Conservation (phyloP, 2,797 vertebrate species). For the Synaphobranchus kaupii region DNA sequence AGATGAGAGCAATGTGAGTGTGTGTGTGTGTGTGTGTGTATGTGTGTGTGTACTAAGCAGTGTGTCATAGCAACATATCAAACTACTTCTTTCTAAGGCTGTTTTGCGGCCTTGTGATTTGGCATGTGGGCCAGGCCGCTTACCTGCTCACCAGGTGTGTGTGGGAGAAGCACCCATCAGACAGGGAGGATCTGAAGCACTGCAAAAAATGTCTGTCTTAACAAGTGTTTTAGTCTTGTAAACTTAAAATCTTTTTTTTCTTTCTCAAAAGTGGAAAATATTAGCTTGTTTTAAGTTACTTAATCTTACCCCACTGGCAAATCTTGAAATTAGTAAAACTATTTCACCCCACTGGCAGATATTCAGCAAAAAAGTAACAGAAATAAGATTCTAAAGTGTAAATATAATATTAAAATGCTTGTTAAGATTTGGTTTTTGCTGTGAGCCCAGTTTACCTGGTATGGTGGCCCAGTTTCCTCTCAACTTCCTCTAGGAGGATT, state of each 20-base stretch:
- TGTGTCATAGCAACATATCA: slow-evolving; percentile 7
- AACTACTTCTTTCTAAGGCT: slow-evolving; percentile 3
- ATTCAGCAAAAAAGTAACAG: no score
- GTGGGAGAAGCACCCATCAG: not conserved
- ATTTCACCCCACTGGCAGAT: no score
- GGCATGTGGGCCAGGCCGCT: not conserved
- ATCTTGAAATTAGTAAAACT: no score
- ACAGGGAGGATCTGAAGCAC: not conserved
- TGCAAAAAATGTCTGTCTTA: no score
- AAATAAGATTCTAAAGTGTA: no score
- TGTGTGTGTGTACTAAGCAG: not conserved
- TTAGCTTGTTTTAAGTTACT: no score
- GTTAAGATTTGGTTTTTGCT: no score
- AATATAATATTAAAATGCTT: no score
- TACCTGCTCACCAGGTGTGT: not conserved
- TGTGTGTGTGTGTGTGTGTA: not conserved
- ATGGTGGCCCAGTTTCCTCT: not conserved
- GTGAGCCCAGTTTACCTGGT: not conserved
- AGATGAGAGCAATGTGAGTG: not conserved
- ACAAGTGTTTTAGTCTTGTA: no score
- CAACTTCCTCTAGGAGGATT: not conserved
- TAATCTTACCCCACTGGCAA: no score
- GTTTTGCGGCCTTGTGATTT: not conserved
- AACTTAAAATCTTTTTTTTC: no score
- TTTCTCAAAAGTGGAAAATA: no score